Base-by-base conservation (phyloP, 2,113 vertebrate genomes). In the Hemichromis elongatus region DNA sequence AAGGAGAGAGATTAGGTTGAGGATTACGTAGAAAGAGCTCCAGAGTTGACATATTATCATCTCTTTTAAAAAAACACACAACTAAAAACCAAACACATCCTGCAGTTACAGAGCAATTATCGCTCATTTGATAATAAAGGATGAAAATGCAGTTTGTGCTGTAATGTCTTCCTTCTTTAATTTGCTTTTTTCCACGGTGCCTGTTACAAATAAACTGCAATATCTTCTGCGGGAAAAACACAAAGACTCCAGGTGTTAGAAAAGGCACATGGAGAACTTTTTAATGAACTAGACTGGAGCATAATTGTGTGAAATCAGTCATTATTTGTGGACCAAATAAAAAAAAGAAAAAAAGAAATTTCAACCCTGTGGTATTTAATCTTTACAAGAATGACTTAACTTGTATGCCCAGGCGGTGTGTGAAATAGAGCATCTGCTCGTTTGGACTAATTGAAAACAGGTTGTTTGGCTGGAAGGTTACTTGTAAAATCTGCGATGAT, bases 381-480 rank as follows among this genome's bases (percentile, higher is more conserved):
- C 66, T 77, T 73, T 12, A 82, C 53, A 40, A 80, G 75, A 52
- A 3, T 63, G 30, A 80, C 56, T 88, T 30, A 33, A 61, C 18
- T 55, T 40, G 73, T 37, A 53, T 85, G 21, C 9, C 68, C 19
- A 33, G 82, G 52, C 45, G n/a, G 12, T 77, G 73, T 47, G 61
- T 85, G 79, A 82, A 40, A 57, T 28, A 73, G 53, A 84, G 52
- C 87, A 83, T 85, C 77, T 88, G 80, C 77, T 88, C 18, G 1
- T 85, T 80, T 61, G 53, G 68, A 75, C 70, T 80, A 83, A 90
- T 50, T 75, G 77, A 83, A 87, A 90, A 81, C 87, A 83, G 81
- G 80, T 84, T 87, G 80, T 86, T 90, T 88, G 54, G 84, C 82
- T 87, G 40, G 50, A 77, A 79, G 81, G 79, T 57, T 53, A 79